Percentiles rank a stretch among this genome's conserved stretches.
phyloP scores from a whole-genome alignment of 2,888 invertebrate species.

The Mechanitis messenoides region DNA sequence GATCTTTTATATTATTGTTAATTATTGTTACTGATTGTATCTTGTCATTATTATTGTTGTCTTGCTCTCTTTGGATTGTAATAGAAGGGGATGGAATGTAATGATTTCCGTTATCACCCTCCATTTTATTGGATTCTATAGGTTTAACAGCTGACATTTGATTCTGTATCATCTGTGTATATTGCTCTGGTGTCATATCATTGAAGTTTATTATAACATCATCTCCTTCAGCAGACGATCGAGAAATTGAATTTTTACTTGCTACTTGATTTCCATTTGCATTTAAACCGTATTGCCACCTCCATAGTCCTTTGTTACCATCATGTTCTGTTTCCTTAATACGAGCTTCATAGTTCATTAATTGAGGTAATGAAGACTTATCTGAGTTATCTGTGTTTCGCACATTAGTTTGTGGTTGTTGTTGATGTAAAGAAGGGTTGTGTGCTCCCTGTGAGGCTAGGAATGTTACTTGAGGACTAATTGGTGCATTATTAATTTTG shows the following conservation, averaged over 20 bases:
- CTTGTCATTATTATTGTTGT: not conserved
- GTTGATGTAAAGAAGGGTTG: slow-evolving; percentile 42
- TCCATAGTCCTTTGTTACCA: slow-evolving; percentile 61
- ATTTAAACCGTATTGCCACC: slow-evolving; percentile 67
- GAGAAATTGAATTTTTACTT: slow-evolving; percentile 62
- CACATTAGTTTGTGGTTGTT: slow-evolving; percentile 43
- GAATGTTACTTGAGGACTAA: slow-evolving; percentile 70
- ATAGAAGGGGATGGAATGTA: slow-evolving; percentile 4
- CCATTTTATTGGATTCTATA: slow-evolving; percentile 29
- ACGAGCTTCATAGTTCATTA: slow-evolving; percentile 64
- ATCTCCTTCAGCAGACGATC: slow-evolving; percentile 60
- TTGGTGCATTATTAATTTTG: slow-evolving; percentile 51
- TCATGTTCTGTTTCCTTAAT: slow-evolving; percentile 57
- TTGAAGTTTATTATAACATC: slow-evolving; percentile 65
- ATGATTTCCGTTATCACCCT: slow-evolving; percentile 20
- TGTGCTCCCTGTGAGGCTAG: slow-evolving; percentile 69
- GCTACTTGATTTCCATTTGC: slow-evolving; percentile 45
- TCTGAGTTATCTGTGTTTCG: slow-evolving; percentile 55
- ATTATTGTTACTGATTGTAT: not conserved
- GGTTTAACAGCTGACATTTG: slow-evolving; percentile 42
- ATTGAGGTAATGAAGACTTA: slow-evolving; percentile 58
- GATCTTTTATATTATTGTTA: not conserved
- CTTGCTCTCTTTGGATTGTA: not conserved
- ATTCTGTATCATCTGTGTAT: slow-evolving; percentile 56
- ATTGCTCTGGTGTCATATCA: slow-evolving; percentile 66